phyloP scores from a whole-genome alignment of 2,888 invertebrate genomes.

The Hermodice carunculata region DNA sequence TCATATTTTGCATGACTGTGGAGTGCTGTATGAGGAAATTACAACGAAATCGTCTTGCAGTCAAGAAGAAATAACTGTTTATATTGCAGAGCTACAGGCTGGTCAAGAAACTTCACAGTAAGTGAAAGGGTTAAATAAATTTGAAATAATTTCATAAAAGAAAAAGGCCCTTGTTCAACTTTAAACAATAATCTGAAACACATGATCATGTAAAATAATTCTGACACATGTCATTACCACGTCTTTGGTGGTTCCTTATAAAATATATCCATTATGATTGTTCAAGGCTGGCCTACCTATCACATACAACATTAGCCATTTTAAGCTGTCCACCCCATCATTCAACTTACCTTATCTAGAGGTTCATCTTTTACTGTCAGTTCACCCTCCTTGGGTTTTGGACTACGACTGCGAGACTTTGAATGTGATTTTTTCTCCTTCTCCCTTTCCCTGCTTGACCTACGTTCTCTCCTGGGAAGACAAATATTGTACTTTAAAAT shows the following conservation, averaged over 20 bases:
- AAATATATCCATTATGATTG: neutral
- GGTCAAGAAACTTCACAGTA: too few relatives aligned
- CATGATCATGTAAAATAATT: too few relatives aligned
- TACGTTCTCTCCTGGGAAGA: neutral
- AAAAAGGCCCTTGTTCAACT: neutral
- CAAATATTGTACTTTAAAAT: too few relatives aligned
- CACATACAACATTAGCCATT: neutral
- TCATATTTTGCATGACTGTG: too few relatives aligned
- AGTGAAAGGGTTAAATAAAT: too few relatives aligned
- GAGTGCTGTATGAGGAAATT: too few relatives aligned
- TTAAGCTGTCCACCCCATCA: neutral
- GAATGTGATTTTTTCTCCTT: conserved; percentile 33
- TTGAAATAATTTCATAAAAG: neutral
- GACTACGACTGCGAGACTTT: conserved; percentile 47
- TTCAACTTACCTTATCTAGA: conserved; percentile 57
- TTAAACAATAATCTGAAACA: too few relatives aligned
- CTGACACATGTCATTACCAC: neutral
- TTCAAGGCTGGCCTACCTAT: neutral
- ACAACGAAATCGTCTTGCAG: too few relatives aligned
- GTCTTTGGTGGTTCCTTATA: neutral
- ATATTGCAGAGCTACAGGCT: too few relatives aligned
- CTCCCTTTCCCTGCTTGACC: neutral
- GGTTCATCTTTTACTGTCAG: conserved; percentile 64
- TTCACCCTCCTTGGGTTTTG: conserved; percentile 51
- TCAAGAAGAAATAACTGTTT: too few relatives aligned